Evolutionary conservation across 2,113 vertebrate species (phyloP).

Genomic region (Pica pica): DNA sequence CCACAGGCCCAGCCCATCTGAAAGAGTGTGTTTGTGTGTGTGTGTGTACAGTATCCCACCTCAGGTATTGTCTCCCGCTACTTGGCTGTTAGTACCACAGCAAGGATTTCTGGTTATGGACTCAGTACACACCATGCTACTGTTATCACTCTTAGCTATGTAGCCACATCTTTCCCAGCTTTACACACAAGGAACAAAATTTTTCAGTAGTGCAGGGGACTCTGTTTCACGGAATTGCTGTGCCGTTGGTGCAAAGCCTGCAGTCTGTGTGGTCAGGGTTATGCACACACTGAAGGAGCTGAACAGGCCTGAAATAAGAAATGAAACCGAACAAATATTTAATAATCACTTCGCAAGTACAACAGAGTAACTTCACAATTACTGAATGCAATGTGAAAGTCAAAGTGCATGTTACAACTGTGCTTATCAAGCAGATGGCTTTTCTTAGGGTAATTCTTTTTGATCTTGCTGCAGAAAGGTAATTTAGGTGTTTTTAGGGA

Average conservation of each 20-base stretch:
- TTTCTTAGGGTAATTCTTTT: background rate
- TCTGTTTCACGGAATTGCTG: background rate
- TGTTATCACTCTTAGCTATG: background rate
- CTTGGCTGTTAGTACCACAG: background rate
- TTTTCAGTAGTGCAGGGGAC: rapidly evolving
- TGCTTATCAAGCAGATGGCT: background rate
- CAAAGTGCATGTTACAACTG: background rate
- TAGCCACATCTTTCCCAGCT: background rate
- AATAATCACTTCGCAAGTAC: background rate
- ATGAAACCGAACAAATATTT: background rate
- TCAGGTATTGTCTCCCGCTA: background rate
- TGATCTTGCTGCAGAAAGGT: background rate
- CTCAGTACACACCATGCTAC: background rate
- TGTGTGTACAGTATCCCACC: background rate
- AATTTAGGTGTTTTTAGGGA: background rate
- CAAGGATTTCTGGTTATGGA: background rate
- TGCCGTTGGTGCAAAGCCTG: background rate
- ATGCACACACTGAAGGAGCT: constrained; percentile 78
- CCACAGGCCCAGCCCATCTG: rapidly evolving
- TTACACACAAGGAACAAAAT: background rate
- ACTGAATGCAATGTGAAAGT: background rate
- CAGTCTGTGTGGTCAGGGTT: constrained; percentile 67
- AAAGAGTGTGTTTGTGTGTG: background rate
- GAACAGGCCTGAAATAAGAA: constrained; percentile 71
- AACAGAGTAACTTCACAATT: background rate